Conservation (phyloP, 2,797 vertebrate species). For the Pseudochirops corinnae region DNA sequence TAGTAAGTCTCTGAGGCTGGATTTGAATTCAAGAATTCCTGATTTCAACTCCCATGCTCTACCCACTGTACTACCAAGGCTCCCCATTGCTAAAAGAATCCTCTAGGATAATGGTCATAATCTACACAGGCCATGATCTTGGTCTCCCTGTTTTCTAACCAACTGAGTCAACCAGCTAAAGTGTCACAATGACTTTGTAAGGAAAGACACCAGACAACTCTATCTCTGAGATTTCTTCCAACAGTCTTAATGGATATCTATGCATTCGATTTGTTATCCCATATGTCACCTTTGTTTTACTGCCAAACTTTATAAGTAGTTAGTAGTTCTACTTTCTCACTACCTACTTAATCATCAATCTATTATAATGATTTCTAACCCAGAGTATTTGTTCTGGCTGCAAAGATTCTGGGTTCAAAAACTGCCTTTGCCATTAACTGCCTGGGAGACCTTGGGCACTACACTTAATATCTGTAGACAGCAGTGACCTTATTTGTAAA, state of each 20-base stretch:
- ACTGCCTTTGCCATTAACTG: not conserved
- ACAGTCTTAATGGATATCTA: too few species aligned
- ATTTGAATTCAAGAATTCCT: not conserved
- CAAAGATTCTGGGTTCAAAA: not conserved
- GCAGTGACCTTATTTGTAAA: constrained; percentile 11
- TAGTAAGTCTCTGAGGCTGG: not conserved
- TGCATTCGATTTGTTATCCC: too few species aligned
- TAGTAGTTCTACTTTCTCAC: too few species aligned
- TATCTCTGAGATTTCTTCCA: too few species aligned
- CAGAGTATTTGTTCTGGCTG: not conserved
- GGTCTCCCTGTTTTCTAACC: too few species aligned
- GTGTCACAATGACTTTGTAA: not conserved
- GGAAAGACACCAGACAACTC: too few species aligned
- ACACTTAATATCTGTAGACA: constrained; percentile 15
- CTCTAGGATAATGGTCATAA: too few species aligned
- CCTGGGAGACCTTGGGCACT: not conserved
- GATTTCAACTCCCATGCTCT: not conserved
- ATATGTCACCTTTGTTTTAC: too few species aligned
- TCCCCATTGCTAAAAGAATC: too few species aligned
- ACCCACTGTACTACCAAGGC: not conserved
- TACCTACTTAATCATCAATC: too few species aligned
- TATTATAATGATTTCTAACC: not conserved
- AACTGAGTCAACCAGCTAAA: not conserved
- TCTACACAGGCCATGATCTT: too few species aligned
- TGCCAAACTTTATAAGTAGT: too few species aligned